Percentiles rank a stretch among this genome's conserved stretches.
phyloP scores from a whole-genome alignment of 1,140 invertebrate species.

The Heliconius hermathena region DNA sequence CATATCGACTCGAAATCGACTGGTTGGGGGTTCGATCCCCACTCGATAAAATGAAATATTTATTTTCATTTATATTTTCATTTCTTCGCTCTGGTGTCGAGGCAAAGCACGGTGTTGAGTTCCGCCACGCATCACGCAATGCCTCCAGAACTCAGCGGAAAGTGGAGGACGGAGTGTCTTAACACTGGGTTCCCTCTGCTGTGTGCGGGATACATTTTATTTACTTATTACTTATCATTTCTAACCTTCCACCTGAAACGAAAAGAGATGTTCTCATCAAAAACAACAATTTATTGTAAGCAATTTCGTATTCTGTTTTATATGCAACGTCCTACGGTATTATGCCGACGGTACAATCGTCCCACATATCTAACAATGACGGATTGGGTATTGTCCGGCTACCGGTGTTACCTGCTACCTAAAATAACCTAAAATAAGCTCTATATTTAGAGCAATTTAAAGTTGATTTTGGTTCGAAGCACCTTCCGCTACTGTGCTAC shows the following conservation, averaged over 20 bases:
- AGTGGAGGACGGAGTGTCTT: no score
- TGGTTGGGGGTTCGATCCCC: no score
- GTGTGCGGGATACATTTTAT: no score
- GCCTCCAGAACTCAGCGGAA: no score
- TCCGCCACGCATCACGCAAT: no score
- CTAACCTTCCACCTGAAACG: not conserved
- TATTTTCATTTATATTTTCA: no score
- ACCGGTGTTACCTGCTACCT: slow-evolving; percentile 62
- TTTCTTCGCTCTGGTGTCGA: no score
- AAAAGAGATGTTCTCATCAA: not conserved
- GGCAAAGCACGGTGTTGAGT: no score
- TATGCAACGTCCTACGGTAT: slow-evolving; percentile 68
- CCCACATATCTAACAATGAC: slow-evolving; percentile 70
- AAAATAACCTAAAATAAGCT: slow-evolving; percentile 2
- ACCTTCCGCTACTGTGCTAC: slow-evolving; percentile 28
- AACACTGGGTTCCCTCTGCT: no score
- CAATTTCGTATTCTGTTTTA: slow-evolving; percentile 38
- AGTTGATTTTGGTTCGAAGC: not conserved
- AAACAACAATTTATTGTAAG: slow-evolving; percentile 42
- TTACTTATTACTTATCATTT: not conserved
- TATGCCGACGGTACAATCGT: slow-evolving; percentile 64
- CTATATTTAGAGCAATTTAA: not conserved
- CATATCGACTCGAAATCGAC: no score
- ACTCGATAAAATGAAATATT: no score
- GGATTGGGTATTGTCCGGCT: slow-evolving; percentile 75